Evolutionary conservation across 2,888 invertebrate genomes (phyloP), one percentile per base, ranked within the genome.

Genomic region (Chrysomela aeneicollis): DNA sequence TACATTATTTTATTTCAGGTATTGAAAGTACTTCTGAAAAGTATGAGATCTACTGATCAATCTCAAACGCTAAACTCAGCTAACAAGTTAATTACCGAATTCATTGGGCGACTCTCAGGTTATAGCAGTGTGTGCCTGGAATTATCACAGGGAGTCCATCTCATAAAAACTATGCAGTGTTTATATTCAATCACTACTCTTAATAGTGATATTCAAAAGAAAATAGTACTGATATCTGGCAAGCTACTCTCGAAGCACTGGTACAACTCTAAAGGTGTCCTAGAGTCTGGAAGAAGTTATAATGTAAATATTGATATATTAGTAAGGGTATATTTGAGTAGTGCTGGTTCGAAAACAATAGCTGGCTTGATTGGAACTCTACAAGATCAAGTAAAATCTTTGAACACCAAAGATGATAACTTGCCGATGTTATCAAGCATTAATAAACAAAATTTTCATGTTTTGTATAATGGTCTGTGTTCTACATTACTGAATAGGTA

Each of bases 401-500:
- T 92, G 12, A 85, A 87, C 74, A 84, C 82, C 18, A 86, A 86
- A 68, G 87, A 88, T 68, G 88, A 87, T 74, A 83, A 83, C 1
- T 80, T 93, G 12, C 81, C 79, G 42, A 86, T 86, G 55, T 86
- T 92, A 62, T 87, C 87, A 26, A 87, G 89, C 60, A 87, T 93
- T 57, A 88, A 86, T 70, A 90, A 88, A 79, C 82, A 81, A 0
- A 91, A 88, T 78, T 92, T 92, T 74, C 86, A 89, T 8, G 82
- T 92, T 70, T 80, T 93, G 2, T 91, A 88, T 73, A 86, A 88
- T 71, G 88, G 88, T 66, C 74, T 92, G 0, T 91, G 90, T 59
- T 85, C 85, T 67, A 86, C 88, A 9, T 77, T 92, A 9, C 84
- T 87, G 37, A 86, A 85, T 66, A 85, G 64, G 68, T 68, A 60